Base-by-base conservation (phyloP, 2,113 vertebrate species). In the Hypomesus transpacificus region DNA sequence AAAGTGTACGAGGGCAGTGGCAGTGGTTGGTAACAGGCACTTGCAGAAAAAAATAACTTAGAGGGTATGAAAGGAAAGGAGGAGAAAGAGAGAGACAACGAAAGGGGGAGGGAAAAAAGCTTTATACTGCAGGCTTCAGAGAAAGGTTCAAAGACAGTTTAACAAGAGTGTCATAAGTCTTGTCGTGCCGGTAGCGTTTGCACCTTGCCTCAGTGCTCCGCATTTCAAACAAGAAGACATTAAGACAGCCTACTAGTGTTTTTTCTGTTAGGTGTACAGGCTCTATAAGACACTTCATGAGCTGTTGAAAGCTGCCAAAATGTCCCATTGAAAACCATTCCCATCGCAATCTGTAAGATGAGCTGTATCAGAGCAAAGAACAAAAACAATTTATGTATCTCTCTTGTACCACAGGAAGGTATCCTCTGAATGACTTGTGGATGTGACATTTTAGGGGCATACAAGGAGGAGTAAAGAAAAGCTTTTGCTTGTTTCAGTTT, bases 71-170 rank as follows among this genome's bases (percentile, higher is more conserved):
- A 34, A 34, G 31, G 57, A 34, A 34, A 24, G n/a, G 52, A 28
- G 22, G 68, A 68, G 39, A 74, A 52, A 68, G 26, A 75, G 69
- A 9, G 14, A 69, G 52, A 16, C 52, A 53, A 46, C 11, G 7
- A 34, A 24, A 20, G 53, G 28, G n/a, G 68, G 66, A 50, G 72
- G 46, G 66, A 22, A 74, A 68, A 11, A 9, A 68, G 16, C n/a
- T n/a, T 18, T 79, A 79, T 57, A 22, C 54, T 61, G 34, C 67
- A 52, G 50, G 34, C 67, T 74, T 56, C 39, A 22, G 17, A 34
- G n/a, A 26, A 13, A 11, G 24, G 28, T 18, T 14, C 57, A 61
- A 14, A 11, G 11, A 67, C n/a, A 72, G 26, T 3, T 66, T 46
- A 31, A 20, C 67, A 74, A 59, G 20, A 59, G 18, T 20, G 9